Conservation (phyloP, 2,797 vertebrate species). For the Urocyon cinereoargenteus region DNA sequence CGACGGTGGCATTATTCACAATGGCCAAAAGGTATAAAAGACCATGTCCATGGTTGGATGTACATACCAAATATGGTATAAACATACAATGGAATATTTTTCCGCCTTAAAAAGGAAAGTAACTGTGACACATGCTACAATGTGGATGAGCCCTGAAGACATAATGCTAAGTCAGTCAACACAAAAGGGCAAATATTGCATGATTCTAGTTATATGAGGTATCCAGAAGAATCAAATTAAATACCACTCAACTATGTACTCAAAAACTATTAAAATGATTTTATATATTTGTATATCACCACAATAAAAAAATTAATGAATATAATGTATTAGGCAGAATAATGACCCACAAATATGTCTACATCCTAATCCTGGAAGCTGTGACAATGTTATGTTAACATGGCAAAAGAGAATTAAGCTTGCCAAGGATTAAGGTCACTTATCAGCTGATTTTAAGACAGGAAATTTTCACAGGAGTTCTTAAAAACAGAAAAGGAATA, state of each 20-base stretch:
- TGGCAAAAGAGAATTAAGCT: background rate
- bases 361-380: background rate
- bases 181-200: background rate
- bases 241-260: background rate
- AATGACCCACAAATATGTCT: background rate
- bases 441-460: background rate
- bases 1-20: background rate
- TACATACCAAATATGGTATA: background rate
- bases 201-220: background rate
- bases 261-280: background rate
- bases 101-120: background rate
- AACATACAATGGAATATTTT: background rate
- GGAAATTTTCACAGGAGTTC: background rate
- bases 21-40: background rate
- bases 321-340: background rate
- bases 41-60: background rate
- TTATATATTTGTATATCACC: background rate
- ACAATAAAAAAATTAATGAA: background rate
- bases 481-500: background rate
- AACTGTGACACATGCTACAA: background rate
- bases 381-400: background rate
- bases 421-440: background rate
- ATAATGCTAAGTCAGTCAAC: background rate
- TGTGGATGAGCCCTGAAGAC: background rate
- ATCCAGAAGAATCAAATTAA: background rate